These are phyloP conservation scores for Lasiommata megera DNA, from an alignment of 2,888 invertebrate species.

Conservation along the genomic window DNA sequence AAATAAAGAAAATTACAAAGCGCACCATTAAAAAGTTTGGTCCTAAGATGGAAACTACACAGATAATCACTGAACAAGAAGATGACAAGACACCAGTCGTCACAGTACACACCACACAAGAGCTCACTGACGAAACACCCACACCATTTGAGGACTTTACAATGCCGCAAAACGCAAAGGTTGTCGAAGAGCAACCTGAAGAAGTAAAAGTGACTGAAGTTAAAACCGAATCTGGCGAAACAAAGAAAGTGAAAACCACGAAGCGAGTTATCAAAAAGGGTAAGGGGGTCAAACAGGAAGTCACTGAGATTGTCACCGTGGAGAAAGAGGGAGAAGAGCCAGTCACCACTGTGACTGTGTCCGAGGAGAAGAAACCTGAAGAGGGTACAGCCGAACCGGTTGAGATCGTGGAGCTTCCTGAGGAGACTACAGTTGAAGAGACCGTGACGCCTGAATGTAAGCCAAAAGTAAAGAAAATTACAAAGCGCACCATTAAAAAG, in stretches of 20 bases:
- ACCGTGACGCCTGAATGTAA: slow-evolving; percentile 41
- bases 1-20: slow-evolving; percentile 43
- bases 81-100: slow-evolving; percentile 22
- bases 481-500: slow-evolving; percentile 27
- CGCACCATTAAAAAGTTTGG: slow-evolving; percentile 44
- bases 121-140: slow-evolving; percentile 32
- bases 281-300: slow-evolving; percentile 37
- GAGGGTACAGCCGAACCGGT: background rate
- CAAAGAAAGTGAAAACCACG: too few relatives aligned
- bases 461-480: slow-evolving; percentile 38
- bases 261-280: too few relatives aligned
- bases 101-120: slow-evolving; percentile 37
- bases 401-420: background rate
- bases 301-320: slow-evolving; percentile 13
- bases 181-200: slow-evolving; percentile 16
- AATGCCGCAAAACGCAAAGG: slow-evolving; percentile 16
- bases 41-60: slow-evolving; percentile 36
- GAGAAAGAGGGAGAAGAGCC: slow-evolving; percentile 7
- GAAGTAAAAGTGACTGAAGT: slow-evolving; percentile 29
- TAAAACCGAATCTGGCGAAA: too few relatives aligned
- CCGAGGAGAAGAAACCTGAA: slow-evolving; percentile 39
- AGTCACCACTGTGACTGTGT: background rate
- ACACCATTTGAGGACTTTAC: slow-evolving; percentile 32
- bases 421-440: slow-evolving; percentile 22
- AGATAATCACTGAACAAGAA: slow-evolving; percentile 20